A percentile compares a stretch with the other conserved stretches of the same genome.
Evolutionary conservation across 2,797 vertebrate genomes (phyloP).

Genomic region (Cottoperca gobio): DNA sequence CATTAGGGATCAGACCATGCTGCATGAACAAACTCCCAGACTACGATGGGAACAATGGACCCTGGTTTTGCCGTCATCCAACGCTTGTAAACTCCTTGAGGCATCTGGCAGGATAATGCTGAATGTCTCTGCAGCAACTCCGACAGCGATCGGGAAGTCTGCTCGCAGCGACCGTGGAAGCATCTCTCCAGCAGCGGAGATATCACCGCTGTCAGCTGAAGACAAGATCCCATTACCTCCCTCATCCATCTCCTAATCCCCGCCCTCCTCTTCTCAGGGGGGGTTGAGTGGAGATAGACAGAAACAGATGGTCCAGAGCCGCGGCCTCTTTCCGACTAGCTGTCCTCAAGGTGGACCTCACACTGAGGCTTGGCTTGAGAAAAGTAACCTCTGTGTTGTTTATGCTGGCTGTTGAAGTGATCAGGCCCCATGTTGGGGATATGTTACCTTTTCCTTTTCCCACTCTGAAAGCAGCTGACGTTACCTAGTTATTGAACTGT

Average conservation of each 20-base stretch:
- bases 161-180: not conserved
- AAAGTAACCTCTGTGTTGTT: conserved; percentile 33
- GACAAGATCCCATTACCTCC: conserved; percentile 49
- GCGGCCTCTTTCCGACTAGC: conserved; percentile 37
- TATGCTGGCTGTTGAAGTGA: conserved; percentile 4
- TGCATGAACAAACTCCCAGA: not conserved
- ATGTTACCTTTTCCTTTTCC: not conserved
- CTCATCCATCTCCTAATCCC: conserved; percentile 41
- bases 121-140: conserved; percentile 21
- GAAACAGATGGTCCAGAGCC: conserved; percentile 56
- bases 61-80: conserved; percentile 10
- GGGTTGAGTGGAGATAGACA: conserved; percentile 42
- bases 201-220: conserved; percentile 40
- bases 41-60: not conserved
- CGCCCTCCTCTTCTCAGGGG: conserved; percentile 6
- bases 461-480: not conserved
- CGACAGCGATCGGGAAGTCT: conserved; percentile 17
- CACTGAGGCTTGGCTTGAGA: conserved; percentile 17
- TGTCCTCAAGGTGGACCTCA: conserved; percentile 44
- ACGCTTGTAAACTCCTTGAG: not conserved
- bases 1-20: not conserved
- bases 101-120: conserved; percentile 10
- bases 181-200: conserved; percentile 33
- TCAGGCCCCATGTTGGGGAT: conserved; percentile 1
- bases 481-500: not conserved